Evolutionary conservation across 2,888 invertebrate species (phyloP).

Genomic region (Erannis defoliaria): DNA sequence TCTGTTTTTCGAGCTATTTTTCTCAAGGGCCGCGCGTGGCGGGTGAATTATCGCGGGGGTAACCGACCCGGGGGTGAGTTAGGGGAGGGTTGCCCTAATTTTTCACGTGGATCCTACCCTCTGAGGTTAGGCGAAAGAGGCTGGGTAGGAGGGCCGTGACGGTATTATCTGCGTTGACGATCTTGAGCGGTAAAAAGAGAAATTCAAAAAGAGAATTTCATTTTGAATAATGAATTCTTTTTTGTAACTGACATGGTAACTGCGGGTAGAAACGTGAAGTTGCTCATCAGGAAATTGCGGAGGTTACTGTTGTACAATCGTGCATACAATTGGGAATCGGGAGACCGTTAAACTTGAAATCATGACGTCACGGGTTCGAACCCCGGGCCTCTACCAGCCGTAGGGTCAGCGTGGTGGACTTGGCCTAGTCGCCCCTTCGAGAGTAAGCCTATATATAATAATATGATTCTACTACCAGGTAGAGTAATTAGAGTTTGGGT

Average conservation of each 20-base stretch:
- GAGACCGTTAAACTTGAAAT: too few relatives aligned
- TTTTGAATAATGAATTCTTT: constrained; percentile 42
- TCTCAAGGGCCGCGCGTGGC: constrained; percentile 79
- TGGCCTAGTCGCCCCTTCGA: too few relatives aligned
- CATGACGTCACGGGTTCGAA: too few relatives aligned
- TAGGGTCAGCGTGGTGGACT: too few relatives aligned
- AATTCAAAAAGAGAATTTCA: constrained; percentile 42
- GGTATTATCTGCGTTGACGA: constrained; percentile 45
- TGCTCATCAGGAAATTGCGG: constrained; percentile 30
- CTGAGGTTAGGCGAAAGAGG: constrained; percentile 74
- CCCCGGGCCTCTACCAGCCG: too few relatives aligned
- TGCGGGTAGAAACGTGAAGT: constrained; percentile 18
- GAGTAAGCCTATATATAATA: too few relatives aligned
- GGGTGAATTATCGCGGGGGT: constrained; percentile 67
- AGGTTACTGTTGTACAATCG: background rate
- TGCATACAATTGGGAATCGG: too few relatives aligned
- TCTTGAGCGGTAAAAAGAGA: constrained; percentile 46
- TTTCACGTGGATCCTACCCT: constrained; percentile 65
- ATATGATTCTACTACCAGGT: too few relatives aligned
- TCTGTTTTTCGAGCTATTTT: constrained; percentile 84
- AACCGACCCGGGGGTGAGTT: constrained; percentile 49
- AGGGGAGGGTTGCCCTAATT: constrained; percentile 76
- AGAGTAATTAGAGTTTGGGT: too few relatives aligned
- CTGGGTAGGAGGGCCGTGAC: constrained; percentile 50
- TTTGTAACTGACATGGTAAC: constrained; percentile 30